A percentile compares a stretch with the other conserved stretches of the same genome.
Evolutionary conservation across 2,797 vertebrate species (phyloP).

Genomic region (Centropyge bicolor): DNA sequence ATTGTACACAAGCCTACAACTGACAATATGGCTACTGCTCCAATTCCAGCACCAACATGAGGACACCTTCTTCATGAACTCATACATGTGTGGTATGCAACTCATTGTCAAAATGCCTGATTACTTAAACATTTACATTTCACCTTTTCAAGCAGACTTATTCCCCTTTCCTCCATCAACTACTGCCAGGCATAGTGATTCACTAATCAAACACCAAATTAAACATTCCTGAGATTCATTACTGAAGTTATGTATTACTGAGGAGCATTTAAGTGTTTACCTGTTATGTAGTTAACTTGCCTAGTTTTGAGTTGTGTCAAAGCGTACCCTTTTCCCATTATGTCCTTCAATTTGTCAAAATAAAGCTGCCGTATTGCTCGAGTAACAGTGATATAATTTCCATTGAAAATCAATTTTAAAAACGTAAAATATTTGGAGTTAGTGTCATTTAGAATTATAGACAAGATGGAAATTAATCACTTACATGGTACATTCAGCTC

Average conservation of each 20-base stretch:
- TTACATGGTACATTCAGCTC: constrained; percentile 1
- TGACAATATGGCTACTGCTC: constrained; percentile 71
- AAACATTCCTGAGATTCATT: constrained; percentile 63
- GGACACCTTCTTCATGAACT: background rate
- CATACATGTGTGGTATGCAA: constrained; percentile 2
- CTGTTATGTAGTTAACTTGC: constrained; percentile 4
- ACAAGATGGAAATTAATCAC: constrained; percentile 1
- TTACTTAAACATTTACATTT: constrained; percentile 10
- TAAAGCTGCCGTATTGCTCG: constrained; percentile 75
- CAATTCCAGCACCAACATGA: constrained; percentile 42
- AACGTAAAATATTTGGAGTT: background rate
- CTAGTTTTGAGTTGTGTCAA: constrained; percentile 11
- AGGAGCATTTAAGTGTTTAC: constrained; percentile 5
- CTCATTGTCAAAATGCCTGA: background rate
- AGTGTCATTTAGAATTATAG: constrained; percentile 19
- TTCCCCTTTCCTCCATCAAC: constrained; percentile 9
- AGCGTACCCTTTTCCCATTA: background rate
- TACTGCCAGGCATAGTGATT: constrained; percentile 1
- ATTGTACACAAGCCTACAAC: constrained; percentile 22
- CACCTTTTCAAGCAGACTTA: constrained; percentile 3
- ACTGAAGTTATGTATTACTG: constrained; percentile 12
- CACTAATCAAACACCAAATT: background rate
- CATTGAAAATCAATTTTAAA: constrained; percentile 34
- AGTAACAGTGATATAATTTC: constrained; percentile 45
- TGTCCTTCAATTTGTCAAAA: constrained; percentile 42